Conservation (phyloP, 2,113 vertebrate genomes). For the Ameiurus melas region DNA sequence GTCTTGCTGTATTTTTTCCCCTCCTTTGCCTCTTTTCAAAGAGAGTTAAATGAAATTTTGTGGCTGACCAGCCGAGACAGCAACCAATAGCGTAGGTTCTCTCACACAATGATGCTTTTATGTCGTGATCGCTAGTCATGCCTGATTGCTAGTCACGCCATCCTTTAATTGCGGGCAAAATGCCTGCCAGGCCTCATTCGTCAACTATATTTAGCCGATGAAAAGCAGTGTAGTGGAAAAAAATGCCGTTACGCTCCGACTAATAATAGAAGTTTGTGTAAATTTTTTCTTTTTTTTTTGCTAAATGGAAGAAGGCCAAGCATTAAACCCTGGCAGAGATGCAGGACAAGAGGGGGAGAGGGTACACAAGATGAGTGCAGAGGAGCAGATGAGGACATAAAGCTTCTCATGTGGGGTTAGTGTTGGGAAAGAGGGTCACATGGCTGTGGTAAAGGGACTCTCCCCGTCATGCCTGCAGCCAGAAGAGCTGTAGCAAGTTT, state of each 20-base stretch:
- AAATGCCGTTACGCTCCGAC: constrained; percentile 40
- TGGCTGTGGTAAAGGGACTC: constrained; percentile 46
- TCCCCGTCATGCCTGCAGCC: constrained; percentile 26
- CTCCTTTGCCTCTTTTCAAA: constrained; percentile 22
- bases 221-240: constrained; percentile 39
- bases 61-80: constrained; percentile 18
- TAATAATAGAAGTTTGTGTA: constrained; percentile 66
- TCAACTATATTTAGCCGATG: constrained; percentile 63
- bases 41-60: constrained; percentile 51
- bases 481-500: constrained; percentile 14
- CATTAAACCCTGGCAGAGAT: constrained; percentile 48
- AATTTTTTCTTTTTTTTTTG: constrained; percentile 27
- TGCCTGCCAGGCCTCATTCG: constrained; percentile 59
- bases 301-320: constrained; percentile 23
- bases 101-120: constrained; percentile 59
- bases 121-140: constrained; percentile 53
- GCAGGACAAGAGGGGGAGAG: neutral
- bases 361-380: constrained; percentile 11
- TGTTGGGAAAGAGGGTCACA: constrained; percentile 47
- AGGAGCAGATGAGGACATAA: constrained; percentile 24
- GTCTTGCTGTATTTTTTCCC: neutral
- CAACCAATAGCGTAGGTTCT: constrained; percentile 44
- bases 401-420: constrained; percentile 31
- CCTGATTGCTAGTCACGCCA: constrained; percentile 56
- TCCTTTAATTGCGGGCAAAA: constrained; percentile 66